Evolutionary conservation across 2,888 invertebrate species (phyloP), one percentile per base, ranked within the genome.

Genomic region (Brenthis ino): DNA sequence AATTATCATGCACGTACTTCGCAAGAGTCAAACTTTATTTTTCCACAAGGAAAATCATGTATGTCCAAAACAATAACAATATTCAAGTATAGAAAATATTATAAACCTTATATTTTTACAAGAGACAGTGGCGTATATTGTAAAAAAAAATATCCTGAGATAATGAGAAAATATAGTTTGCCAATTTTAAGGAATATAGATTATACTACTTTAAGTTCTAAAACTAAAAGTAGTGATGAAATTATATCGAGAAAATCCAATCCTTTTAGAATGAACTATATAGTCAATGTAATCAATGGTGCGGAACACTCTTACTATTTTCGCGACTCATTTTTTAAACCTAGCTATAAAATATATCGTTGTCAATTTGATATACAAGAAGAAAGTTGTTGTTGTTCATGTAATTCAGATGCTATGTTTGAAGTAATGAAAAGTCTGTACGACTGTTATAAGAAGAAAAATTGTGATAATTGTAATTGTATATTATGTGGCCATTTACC

Each of bases 391-490:
- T 87, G 86, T 65, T 86, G 86, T 74, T 80, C 82, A 1, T 87
- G 87, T 74, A 87, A 89, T 74, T 88, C 89, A n/a, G 89, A 89
- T 74, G 86, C 86, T 6, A 87, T 89, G 85, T 89, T 88, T 72
- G 87, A 88, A 75, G 89, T 88, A n/a, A 88, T 89, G 89, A 89
- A 89, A 76, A 81, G 87, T 66, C 81, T 89, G 12, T 89, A 89
- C 67, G 88, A 89, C 60, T 89, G 89, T 71, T 89, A 89, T 58
- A 88, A 88, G 73, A 88, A 83, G 74, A 89, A 86, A 78, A 83
- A 87, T 72, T 89, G 88, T 70, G 81, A 87, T 71, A 72, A 85
- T 70, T 88, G 88, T 73, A 81, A 85, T 51, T 89, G 89, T 69
- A 84, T 88, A 68, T 78, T 88, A 2, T 89, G 89, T 71, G 85